Evolutionary conservation across 2,888 invertebrate genomes (phyloP), one percentile per base, ranked within the genome.

Genomic region (Nycteola revayana): DNA sequence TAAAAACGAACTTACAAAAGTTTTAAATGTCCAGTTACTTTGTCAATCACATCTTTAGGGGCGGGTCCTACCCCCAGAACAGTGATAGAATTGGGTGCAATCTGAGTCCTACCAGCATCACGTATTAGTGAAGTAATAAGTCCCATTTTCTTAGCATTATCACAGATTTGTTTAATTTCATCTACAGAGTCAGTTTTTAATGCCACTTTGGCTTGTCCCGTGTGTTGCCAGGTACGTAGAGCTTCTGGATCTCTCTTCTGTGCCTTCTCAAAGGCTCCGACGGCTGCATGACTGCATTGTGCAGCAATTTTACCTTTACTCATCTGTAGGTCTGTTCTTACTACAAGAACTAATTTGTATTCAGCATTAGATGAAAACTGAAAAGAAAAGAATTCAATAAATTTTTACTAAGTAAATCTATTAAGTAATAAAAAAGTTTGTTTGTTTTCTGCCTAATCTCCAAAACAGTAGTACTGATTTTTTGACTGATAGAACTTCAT

Each of bases 1-100:
- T 26, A 35, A 4, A 23, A 18, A 26, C 10, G 10, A 34, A 42
- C 50, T 91, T 90, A 97, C 75, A 94, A 92, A 34, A 98, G 85
- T 80, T 96, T 97, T 45, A 98, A 90, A 79, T 97, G 95, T 30
- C 97, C 96, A 9, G 97, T 96, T 22, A 98, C 92, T 87, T 92
- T 83, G 73, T 97, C 95, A 53, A 98, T 90, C 25, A 93, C 70
- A 55, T 91, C 90, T 53, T 92, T 92, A 23, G 94, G 93, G 2
- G 95, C 98, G 28, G 98, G 98, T n/a, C 98, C 98, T 32, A 98
- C 91, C 1, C 96, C 98, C 35, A 98, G 87, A 1, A 98, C 98
- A 36, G 98, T 98, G 62, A 92, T 91, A 6, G 96, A 94, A 48
- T 98, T 97, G 0, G 95, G 92, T 27, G 94, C 94, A 45, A 98